These are phyloP conservation scores for Hemicentrotus pulcherrimus DNA, from an alignment of 35 echinoderm and acorn worm genomes.

Conservation along the genomic window DNA sequence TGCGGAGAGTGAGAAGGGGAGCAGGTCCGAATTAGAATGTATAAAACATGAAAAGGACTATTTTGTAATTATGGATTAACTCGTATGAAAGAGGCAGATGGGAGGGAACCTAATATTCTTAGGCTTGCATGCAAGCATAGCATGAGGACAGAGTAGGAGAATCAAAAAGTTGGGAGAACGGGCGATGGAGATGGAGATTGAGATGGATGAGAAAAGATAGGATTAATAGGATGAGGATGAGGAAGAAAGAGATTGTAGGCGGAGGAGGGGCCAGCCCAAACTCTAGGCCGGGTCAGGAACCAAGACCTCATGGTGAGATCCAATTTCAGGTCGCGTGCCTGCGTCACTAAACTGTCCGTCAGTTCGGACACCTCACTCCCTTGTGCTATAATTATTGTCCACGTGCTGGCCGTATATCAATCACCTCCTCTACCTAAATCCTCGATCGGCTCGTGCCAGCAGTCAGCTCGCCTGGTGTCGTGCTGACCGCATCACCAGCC, in stretches of 20 bases:
- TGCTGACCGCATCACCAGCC: background rate
- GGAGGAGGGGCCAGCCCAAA: background rate
- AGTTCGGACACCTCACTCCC: background rate
- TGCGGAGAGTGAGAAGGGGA: background rate
- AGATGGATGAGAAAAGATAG: too few species aligned
- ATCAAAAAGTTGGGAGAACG: background rate
- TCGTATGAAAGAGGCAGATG: too few species aligned
- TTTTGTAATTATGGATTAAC: too few species aligned
- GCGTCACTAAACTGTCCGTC: background rate
- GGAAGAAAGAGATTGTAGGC: too few species aligned
- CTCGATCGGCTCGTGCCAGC: background rate
- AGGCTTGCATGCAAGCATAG: background rate
- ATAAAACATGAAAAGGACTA: too few species aligned
- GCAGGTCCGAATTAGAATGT: too few species aligned
- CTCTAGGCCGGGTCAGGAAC: background rate
- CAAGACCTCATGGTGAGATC: background rate
- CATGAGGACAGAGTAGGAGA: background rate
- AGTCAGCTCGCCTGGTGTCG: background rate
- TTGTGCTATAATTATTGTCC: background rate
- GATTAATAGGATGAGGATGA: too few species aligned
- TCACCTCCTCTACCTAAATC: background rate
- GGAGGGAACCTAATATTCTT: too few species aligned
- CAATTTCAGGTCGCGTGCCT: background rate
- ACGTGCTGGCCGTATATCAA: constrained; percentile 13
- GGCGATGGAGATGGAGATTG: background rate